A percentile compares a stretch with the other conserved stretches of the same genome.
These are phyloP conservation scores for Drosophila arawakana DNA, from an alignment of 1,140 invertebrate species.

Conservation along the genomic window DNA sequence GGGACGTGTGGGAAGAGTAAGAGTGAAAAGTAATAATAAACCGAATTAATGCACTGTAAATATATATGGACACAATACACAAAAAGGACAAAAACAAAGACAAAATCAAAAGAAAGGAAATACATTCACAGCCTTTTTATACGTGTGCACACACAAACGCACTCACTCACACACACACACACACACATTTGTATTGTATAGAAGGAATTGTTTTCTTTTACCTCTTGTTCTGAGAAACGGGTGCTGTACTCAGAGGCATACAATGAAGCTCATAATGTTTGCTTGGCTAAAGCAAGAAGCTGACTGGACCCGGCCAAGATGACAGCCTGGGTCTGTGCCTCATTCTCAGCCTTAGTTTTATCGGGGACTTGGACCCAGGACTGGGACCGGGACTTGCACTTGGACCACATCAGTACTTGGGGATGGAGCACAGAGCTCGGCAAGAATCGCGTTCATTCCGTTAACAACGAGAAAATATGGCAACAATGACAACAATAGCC, in stretches of 20 bases:
- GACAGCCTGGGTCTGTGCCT: slow-evolving; percentile 7
- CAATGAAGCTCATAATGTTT: slow-evolving; percentile 19
- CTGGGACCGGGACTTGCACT: neutral
- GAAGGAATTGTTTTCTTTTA: slow-evolving; percentile 69
- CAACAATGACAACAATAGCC: slow-evolving; percentile 62
- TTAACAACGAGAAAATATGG: slow-evolving; percentile 42
- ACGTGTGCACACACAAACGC: neutral
- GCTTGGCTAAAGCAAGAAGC: neutral
- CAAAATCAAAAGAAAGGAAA: slow-evolving; percentile 44
- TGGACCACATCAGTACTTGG: neutral
- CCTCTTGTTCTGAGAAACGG: slow-evolving; percentile 69
- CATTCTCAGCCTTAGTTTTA: neutral
- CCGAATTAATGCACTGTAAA: slow-evolving; percentile 73
- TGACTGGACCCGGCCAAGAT: slow-evolving; percentile 23
- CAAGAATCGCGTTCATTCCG: slow-evolving; percentile 21
- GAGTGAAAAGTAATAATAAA: slow-evolving; percentile 68
- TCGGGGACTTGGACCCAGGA: neutral
- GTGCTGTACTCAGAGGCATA: slow-evolving; percentile 36
- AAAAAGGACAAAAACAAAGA: slow-evolving; percentile 68
- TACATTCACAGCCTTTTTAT: neutral
- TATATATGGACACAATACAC: slow-evolving; percentile 51
- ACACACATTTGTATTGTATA: slow-evolving; percentile 47
- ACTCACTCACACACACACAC: neutral
- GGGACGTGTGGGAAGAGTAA: slow-evolving; percentile 28
- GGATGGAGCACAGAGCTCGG: slow-evolving; percentile 17